phyloP scores from a whole-genome alignment of 2,113 vertebrate genomes.

The Anser brachyrhynchus region DNA sequence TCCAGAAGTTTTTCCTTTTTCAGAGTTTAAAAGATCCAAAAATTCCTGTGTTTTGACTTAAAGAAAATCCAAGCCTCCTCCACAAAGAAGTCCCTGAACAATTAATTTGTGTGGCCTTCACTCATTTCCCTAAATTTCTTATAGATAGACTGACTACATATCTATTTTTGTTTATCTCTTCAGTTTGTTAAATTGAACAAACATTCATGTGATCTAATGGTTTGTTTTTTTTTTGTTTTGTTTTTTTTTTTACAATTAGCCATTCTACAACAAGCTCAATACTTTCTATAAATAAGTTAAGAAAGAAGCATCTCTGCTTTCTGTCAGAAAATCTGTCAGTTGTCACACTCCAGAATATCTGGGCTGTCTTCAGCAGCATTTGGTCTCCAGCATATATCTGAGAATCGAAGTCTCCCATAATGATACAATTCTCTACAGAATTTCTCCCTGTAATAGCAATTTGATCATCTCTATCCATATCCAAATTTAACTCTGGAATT shows the following conservation, averaged over 20 bases:
- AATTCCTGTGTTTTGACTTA: background rate
- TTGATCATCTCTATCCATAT: slow-evolving; percentile 16
- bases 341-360: slow-evolving; percentile 19
- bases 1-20: background rate
- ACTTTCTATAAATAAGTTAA: slow-evolving; percentile 38
- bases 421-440: background rate
- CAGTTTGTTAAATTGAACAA: background rate
- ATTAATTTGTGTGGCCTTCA: background rate
- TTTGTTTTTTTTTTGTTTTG: background rate
- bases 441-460: background rate
- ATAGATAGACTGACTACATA: background rate
- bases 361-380: slow-evolving; percentile 12
- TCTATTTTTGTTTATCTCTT: slow-evolving; percentile 6
- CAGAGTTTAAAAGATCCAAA: background rate
- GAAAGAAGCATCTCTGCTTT: slow-evolving; percentile 28
- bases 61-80: background rate
- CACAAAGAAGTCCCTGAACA: background rate
- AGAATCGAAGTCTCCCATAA: background rate
- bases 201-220: background rate
- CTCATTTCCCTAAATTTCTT: background rate
- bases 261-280: slow-evolving; percentile 13
- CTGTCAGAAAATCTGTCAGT: slow-evolving; percentile 52
- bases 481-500: slow-evolving; percentile 49
- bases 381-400: background rate
- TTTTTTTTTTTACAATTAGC: slow-evolving; percentile 1